These are phyloP conservation scores for Heliangelus exortis DNA, from an alignment of 2,797 vertebrate genomes.

Conservation along the genomic window DNA sequence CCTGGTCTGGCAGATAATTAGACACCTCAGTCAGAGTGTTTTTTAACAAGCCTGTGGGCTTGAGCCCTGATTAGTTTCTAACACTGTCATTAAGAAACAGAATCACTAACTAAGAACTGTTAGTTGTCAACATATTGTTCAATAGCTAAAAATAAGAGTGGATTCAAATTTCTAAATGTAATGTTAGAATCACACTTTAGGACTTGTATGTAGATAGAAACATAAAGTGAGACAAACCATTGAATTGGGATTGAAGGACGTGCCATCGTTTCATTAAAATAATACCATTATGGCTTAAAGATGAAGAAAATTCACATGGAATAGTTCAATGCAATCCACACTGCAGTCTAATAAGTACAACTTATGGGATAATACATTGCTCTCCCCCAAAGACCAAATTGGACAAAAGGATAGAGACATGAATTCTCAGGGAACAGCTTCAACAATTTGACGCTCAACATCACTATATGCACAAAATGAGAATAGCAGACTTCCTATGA, in stretches of 20 bases:
- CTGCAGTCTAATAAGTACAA: not conserved
- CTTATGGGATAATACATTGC: not conserved
- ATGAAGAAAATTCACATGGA: not conserved
- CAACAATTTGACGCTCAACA: not conserved
- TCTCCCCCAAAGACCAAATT: not conserved
- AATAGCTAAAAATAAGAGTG: not conserved
- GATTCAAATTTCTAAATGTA: not conserved
- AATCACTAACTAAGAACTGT: not conserved
- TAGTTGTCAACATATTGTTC: not conserved
- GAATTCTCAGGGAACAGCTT: not conserved
- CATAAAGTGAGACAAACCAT: not conserved
- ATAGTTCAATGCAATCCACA: not conserved
- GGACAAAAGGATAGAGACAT: not conserved
- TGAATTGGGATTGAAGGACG: not conserved
- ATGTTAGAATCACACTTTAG: not conserved
- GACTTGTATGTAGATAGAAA: not conserved
- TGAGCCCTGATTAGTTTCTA: not conserved
- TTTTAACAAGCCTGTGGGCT: not conserved
- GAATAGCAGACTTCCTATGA: not conserved
- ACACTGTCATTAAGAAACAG: not conserved
- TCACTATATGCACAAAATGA: not conserved
- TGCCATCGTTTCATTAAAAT: not conserved
- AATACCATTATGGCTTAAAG: not conserved
- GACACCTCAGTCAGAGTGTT: not conserved
- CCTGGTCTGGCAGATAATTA: not conserved